Base-by-base conservation (phyloP, 2,113 vertebrate genomes). In the Dasyornis broadbenti region DNA sequence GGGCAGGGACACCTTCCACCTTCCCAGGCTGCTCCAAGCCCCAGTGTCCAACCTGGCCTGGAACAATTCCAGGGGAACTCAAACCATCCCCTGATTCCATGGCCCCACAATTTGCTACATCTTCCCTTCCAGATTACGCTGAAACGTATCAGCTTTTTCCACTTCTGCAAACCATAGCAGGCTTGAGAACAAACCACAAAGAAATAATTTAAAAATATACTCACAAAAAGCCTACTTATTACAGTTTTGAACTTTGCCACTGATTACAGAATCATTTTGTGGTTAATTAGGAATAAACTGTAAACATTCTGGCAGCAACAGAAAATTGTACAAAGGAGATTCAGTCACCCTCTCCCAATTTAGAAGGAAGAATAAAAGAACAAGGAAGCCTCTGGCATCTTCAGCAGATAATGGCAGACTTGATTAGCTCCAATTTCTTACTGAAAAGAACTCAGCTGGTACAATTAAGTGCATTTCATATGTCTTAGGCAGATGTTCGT, bases 261-360 rank as follows among this genome's bases (percentile, higher is more conserved):
- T 76, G 52, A 68, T 76, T 78, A 59, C 66, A 79, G 35, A 78
- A 75, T 61, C 42, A 18, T 82, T 89, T 78, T 47, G 78, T 78
- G 35, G 47, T 79, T 93, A 71, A 79, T 93, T 85, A 75, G 59
- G 79, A 72, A 54, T 50, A 54, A 87, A 79, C 52, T 33, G 53
- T 82, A 90, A 88, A 79, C 57, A 90, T 63, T 93, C 54, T 82
- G 50, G 66, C 57, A 88, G 70, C 53, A 68, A 70, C 27, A 79
- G 47, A 54, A 90, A 78, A 66, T 54, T 49, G 14, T 33, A 42
- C 71, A 84, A 69, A 66, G 63, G 39, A 79, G 35, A 82, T 35
- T 15, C 35, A 59, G 33, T 54, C 33, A 40, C 26, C 66, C 53
- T 30, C 26, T 92, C 57, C 22, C 52, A 50, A 22, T 71, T 79